Base-by-base conservation (phyloP, 2,888 invertebrate genomes). In the Caenorhabditis sp. region DNA sequence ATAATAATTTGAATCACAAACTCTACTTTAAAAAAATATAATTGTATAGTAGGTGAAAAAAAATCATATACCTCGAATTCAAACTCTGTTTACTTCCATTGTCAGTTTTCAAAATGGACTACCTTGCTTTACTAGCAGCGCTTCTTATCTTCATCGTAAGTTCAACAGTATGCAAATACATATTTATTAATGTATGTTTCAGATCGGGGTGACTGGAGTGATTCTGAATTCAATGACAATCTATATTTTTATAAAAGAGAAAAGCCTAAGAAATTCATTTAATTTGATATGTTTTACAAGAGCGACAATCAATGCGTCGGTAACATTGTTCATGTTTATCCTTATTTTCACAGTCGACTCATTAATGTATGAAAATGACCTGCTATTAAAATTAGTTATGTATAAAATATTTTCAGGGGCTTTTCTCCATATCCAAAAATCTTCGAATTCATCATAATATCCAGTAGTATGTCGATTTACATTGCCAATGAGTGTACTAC, bases 81-180 rank as follows among this genome's bases (percentile, higher is more conserved):
- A n/a, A n/a, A n/a, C n/a, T n/a, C n/a, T n/a, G n/a, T n/a, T n/a
- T n/a, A n/a, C n/a, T n/a, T 25, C 12, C 25, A 23, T 7, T 56
- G 26, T 21, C 27, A 27, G 20, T 61, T 23, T 20, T 14, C 12
- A 14, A 25, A 17, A 49, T 49, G 7, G 59, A 59, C 26, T 54
- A 57, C 49, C 3, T 67, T 53, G 63, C 63, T 25, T n/a, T 63
- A 12, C 23, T 63, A 12, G 63, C 63, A 10, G 63, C 27, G 8
- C 12, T 53, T 27, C 49, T 54, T 0, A 63, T 68, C 52, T 21
- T 8, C 5, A 25, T 59, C 20, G 68, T 68, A 49, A 53, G 20
- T 12, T 7, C 63, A 36, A 31, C 63, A 1, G n/a, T 14, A 8
- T 58, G 7, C 12, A 3, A 23, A 1, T n/a, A n/a, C n/a, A n/a